phyloP scores from a whole-genome alignment of 1,140 invertebrate species.

The Tribolium madens region DNA sequence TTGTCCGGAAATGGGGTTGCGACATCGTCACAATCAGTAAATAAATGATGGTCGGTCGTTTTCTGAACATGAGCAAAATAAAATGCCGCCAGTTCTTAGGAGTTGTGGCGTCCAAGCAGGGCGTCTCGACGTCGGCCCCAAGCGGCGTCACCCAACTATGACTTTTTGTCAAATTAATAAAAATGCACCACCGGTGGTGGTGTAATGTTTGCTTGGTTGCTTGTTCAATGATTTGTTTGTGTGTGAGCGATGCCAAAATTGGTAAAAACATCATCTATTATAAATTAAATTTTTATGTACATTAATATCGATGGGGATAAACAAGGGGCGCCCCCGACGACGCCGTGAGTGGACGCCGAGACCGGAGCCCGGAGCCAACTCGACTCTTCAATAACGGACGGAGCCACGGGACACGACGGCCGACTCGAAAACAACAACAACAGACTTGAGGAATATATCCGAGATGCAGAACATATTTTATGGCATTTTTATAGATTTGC shows the following conservation, averaged over 20 bases:
- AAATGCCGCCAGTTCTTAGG: slow-evolving; percentile 55
- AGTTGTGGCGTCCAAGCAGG: slow-evolving; percentile 54
- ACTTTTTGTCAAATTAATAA: slow-evolving; percentile 60
- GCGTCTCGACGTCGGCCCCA: slow-evolving; percentile 52
- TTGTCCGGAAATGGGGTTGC: slow-evolving; percentile 17
- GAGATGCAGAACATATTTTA: slow-evolving; percentile 41
- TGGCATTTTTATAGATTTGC: slow-evolving; percentile 43
- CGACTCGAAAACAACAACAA: slow-evolving; percentile 53
- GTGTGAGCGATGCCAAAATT: slow-evolving; percentile 52
- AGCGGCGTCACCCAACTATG: slow-evolving; percentile 51
- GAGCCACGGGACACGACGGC: slow-evolving; percentile 43
- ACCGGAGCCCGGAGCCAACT: slow-evolving; percentile 45
- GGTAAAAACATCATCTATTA: slow-evolving; percentile 45
- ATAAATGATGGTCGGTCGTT: slow-evolving; percentile 53
- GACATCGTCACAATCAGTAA: slow-evolving; percentile 50
- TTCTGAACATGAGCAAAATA: slow-evolving; percentile 54
- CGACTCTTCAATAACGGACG: slow-evolving; percentile 33
- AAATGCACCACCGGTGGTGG: slow-evolving; percentile 54
- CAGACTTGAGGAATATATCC: slow-evolving; percentile 41
- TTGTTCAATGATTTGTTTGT: slow-evolving; percentile 56
- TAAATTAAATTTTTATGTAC: slow-evolving; percentile 47
- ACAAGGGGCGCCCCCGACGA: slow-evolving; percentile 47
- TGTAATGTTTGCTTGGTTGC: slow-evolving; percentile 46
- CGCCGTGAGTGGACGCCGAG: slow-evolving; percentile 47
- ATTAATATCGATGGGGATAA: slow-evolving; percentile 55